These are phyloP conservation scores for Squalus acanthias DNA, from an alignment of 2,797 vertebrate genomes.

Conservation along the genomic window DNA sequence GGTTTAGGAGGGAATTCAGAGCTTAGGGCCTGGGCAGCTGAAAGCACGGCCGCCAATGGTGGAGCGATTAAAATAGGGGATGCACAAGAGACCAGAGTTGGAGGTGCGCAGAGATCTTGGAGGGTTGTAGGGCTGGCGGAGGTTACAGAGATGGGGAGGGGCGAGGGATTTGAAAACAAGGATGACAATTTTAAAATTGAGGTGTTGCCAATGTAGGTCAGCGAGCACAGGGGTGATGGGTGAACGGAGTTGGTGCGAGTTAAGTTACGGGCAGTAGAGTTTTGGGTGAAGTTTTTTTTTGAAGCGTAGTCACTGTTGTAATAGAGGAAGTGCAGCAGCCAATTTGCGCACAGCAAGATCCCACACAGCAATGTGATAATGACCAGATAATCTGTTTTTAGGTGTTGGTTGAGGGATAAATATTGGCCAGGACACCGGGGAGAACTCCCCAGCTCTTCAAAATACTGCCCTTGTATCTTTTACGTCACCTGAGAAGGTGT, in stretches of 20 bases:
- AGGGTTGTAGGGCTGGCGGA: not conserved
- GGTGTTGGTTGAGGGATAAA: no score
- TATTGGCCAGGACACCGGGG: no score
- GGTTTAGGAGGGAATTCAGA: not conserved
- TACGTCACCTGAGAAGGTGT: no score
- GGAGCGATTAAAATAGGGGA: not conserved
- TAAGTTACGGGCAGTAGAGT: not conserved
- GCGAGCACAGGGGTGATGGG: not conserved
- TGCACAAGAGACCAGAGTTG: no score
- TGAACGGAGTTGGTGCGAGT: not conserved
- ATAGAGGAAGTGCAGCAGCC: not conserved
- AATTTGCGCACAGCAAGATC: not conserved
- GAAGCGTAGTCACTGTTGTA: not conserved
- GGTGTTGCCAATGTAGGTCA: not conserved
- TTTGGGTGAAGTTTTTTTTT: not conserved
- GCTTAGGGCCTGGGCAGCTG: not conserved
- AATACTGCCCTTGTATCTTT: no score
- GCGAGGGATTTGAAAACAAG: not conserved
- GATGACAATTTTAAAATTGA: not conserved
- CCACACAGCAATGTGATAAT: not conserved
- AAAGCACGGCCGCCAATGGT: not conserved
- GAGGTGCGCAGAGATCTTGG: not conserved
- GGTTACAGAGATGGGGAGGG: not conserved
- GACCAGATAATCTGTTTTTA: not conserved
- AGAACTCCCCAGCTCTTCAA: no score